Conservation (phyloP, 2,797 vertebrate species). For the Esox masquinongy region DNA sequence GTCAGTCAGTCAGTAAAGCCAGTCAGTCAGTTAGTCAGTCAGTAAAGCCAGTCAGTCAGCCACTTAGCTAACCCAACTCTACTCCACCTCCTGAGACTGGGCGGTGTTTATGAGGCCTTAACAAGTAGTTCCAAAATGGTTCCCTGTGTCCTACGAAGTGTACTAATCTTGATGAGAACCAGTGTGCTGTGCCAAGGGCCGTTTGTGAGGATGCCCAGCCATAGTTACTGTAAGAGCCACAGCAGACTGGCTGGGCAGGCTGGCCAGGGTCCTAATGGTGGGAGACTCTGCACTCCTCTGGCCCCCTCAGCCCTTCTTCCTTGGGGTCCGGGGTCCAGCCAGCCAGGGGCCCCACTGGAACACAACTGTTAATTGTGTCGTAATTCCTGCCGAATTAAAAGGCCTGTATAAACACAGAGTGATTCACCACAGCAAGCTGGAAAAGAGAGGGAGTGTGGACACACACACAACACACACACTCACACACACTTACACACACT, state of each 20-base stretch:
- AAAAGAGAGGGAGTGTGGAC: neutral
- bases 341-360: slow-evolving; percentile 14
- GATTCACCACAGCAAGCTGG: neutral
- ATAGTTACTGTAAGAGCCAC: slow-evolving; percentile 53
- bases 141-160: no score
- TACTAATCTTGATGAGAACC: slow-evolving; percentile 51
- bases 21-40: neutral
- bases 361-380: slow-evolving; percentile 53
- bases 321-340: slow-evolving; percentile 30
- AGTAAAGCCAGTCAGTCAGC: neutral
- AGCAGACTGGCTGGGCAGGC: slow-evolving; percentile 60
- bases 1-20: neutral
- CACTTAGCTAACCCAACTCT: slow-evolving; percentile 42
- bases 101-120: slow-evolving; percentile 76
- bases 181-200: slow-evolving; percentile 43
- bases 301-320: slow-evolving; percentile 26
- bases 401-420: slow-evolving; percentile 44
- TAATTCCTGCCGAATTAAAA: slow-evolving; percentile 47
- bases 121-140: slow-evolving; percentile 71
- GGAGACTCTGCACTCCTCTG: slow-evolving; percentile 59
- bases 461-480: slow-evolving; percentile 5
- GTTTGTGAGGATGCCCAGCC: slow-evolving; percentile 53
- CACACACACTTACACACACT: slow-evolving; percentile 6
- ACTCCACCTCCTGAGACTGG: slow-evolving; percentile 52
- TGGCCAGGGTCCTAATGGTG: slow-evolving; percentile 73